Evolutionary conservation across 1,140 invertebrate genomes (phyloP).

Genomic region (Andricus grossulariae): DNA sequence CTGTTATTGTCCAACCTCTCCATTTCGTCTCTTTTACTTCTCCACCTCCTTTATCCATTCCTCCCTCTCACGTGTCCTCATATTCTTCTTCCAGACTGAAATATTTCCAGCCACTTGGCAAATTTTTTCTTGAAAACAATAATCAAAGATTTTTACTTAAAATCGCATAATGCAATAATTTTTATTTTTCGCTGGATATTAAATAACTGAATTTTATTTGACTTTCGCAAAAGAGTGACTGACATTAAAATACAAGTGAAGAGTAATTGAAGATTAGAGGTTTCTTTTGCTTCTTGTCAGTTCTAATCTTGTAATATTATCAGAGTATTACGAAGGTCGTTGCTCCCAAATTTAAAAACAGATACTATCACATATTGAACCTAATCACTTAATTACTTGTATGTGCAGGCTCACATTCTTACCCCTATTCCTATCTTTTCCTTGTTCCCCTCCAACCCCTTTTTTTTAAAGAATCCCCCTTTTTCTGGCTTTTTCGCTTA

Average conservation of each 20-base stretch:
- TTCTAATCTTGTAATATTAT: neutral
- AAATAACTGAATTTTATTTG: too few relatives aligned
- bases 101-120: slow-evolving; percentile 9
- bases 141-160: neutral
- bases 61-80: slow-evolving; percentile 48
- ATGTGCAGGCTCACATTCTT: too few relatives aligned
- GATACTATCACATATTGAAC: neutral
- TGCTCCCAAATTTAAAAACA: slow-evolving; percentile 6
- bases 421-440: too few relatives aligned
- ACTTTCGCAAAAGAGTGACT: too few relatives aligned
- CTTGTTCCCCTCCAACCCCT: too few relatives aligned
- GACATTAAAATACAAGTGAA: neutral
- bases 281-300: neutral
- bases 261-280: too few relatives aligned
- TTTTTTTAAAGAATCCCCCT: too few relatives aligned
- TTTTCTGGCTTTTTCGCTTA: too few relatives aligned
- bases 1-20: slow-evolving; percentile 63
- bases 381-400: too few relatives aligned
- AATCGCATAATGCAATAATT: too few relatives aligned
- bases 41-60: slow-evolving; percentile 39
- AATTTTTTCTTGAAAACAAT: slow-evolving; percentile 24
- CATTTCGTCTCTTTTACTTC: slow-evolving; percentile 48
- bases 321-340: slow-evolving; percentile 9
- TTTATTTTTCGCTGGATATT: too few relatives aligned
- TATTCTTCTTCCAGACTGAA: slow-evolving; percentile 38